Conservation (phyloP, 1,140 invertebrate genomes). For the Aporrectodea caliginosa region DNA sequence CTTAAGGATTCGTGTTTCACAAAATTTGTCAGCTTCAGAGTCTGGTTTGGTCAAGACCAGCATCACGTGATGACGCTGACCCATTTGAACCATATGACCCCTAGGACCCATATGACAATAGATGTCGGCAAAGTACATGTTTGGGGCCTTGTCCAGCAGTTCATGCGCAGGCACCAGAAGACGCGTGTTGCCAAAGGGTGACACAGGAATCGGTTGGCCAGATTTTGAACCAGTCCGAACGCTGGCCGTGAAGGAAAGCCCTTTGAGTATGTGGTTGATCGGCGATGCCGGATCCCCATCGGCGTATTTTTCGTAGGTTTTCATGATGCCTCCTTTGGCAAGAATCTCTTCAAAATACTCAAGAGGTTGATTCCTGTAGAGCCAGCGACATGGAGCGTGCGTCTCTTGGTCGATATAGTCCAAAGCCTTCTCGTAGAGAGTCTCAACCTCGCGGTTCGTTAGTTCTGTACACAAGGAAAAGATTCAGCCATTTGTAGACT, state of each 20-base stretch:
- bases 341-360: not conserved
- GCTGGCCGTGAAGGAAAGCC: not conserved
- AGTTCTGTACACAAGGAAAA: no score
- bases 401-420: no score
- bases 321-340: not conserved
- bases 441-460: no score
- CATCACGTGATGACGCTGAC: not conserved
- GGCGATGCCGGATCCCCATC: not conserved
- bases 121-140: not conserved
- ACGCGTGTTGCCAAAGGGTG: not conserved
- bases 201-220: not conserved
- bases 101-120: not conserved
- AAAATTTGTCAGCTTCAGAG: not conserved
- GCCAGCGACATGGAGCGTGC: no score
- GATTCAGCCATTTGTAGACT: no score
- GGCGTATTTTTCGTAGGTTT: not conserved
- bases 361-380: not conserved
- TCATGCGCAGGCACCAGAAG: not conserved
- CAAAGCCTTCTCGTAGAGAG: no score
- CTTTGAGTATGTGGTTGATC: not conserved
- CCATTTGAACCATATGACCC: no score
- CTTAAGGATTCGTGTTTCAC: not conserved
- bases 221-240: not conserved
- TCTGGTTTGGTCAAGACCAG: not conserved
- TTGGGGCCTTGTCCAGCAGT: not conserved